Evolutionary conservation across 1,140 invertebrate genomes (phyloP).

Genomic region (Lanistes nyassanus): DNA sequence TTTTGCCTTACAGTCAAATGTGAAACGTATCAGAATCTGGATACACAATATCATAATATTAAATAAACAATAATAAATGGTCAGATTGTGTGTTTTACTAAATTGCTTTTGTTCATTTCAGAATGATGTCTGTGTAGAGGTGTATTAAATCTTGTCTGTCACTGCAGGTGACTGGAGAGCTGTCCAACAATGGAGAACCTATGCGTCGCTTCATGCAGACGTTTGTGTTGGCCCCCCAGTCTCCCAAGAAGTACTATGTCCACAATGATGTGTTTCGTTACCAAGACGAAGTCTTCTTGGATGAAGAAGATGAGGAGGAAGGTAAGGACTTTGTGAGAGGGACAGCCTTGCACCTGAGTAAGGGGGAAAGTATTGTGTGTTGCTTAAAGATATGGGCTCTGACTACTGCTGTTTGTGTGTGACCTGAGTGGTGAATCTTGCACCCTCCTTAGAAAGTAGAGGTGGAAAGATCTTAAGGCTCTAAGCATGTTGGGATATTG

Average conservation of each 20-base stretch:
- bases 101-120: too few species aligned
- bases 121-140: too few species aligned
- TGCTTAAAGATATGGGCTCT: too few species aligned
- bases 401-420: too few species aligned
- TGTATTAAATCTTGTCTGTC: too few species aligned
- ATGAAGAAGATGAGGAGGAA: constrained; percentile 79
- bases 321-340: constrained; percentile 3
- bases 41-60: not conserved
- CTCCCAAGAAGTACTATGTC: constrained; percentile 96
- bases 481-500: too few species aligned
- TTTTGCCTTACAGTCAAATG: not conserved
- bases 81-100: too few species aligned
- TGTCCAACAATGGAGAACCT: constrained; percentile 94
- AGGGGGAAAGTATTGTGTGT: not conserved
- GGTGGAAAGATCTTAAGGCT: too few species aligned
- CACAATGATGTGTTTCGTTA: constrained; percentile 99
- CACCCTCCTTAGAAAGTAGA: too few species aligned
- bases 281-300: constrained; percentile 86
- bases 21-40: not conserved
- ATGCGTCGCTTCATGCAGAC: constrained; percentile 98
- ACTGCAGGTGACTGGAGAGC: constrained; percentile 88
- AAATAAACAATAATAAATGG: too few species aligned
- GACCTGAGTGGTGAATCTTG: too few species aligned
- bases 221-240: constrained; percentile 93
- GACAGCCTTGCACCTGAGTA: too few species aligned